phyloP scores from a whole-genome alignment of 2,113 vertebrate genomes.

The Chaetodon auriga region DNA sequence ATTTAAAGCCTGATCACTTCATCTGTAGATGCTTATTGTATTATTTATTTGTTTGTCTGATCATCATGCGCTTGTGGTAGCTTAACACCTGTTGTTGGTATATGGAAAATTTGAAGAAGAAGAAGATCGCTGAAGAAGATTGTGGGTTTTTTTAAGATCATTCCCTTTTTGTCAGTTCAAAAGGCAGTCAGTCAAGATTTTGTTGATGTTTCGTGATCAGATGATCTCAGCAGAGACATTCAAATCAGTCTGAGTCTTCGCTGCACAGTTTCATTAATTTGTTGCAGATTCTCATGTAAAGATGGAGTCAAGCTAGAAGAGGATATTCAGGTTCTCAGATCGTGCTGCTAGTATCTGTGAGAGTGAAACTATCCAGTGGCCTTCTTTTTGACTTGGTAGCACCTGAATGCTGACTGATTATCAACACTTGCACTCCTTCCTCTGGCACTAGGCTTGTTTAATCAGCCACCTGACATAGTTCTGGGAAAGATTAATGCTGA shows the following conservation, averaged over 20 bases:
- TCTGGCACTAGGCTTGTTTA: neutral
- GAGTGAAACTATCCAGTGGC: neutral
- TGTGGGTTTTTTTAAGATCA: neutral
- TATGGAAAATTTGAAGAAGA: neutral
- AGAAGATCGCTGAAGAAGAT: neutral
- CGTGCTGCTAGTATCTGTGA: neutral
- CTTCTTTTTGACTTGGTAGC: neutral
- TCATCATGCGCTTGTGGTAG: neutral
- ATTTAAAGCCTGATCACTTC: neutral
- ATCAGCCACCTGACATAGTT: neutral
- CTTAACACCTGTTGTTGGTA: neutral
- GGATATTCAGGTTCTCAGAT: neutral
- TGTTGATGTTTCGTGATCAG: neutral
- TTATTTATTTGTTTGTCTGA: neutral
- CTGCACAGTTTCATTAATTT: neutral
- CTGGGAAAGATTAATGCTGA: slow-evolving; percentile 3
- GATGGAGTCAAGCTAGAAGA: neutral
- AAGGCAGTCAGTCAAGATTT: neutral
- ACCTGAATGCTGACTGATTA: slow-evolving; percentile 7
- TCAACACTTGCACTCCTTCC: slow-evolving; percentile 1
- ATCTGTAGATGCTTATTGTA: neutral
- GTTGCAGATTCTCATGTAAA: neutral
- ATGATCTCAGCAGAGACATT: neutral
- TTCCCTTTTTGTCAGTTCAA: neutral
- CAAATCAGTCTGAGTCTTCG: neutral